A percentile compares a stretch with the other conserved stretches of the same genome.
Conservation (phyloP, 2,113 vertebrate species). For the Gavia stellata region DNA sequence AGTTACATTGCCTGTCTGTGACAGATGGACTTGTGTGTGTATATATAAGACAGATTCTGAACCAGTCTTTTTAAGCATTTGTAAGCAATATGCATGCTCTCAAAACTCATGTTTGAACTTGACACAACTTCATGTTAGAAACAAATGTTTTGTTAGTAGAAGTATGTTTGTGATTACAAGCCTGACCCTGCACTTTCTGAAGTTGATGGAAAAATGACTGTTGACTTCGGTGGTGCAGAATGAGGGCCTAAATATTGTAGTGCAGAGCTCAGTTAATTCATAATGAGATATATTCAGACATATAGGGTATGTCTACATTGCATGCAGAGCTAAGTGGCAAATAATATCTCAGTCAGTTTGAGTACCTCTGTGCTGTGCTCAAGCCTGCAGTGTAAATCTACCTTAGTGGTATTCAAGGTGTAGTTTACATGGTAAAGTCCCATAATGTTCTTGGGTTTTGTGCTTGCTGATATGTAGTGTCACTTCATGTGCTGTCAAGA, state of each 20-base stretch:
- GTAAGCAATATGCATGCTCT: constrained; percentile 43
- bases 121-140: background rate
- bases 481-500: constrained; percentile 43
- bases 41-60: constrained; percentile 57
- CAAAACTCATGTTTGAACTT: constrained; percentile 19
- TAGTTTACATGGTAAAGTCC: background rate
- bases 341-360: background rate
- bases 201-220: background rate
- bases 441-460: background rate
- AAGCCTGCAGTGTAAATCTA: constrained; percentile 23
- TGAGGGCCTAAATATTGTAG: constrained; percentile 3
- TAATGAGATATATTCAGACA: background rate
- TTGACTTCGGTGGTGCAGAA: background rate
- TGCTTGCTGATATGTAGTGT: constrained; percentile 43
- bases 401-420: constrained; percentile 3
- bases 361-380: constrained; percentile 17
- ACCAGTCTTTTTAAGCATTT: constrained; percentile 68
- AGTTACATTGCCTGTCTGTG: constrained; percentile 71
- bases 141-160: background rate
- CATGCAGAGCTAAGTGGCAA: constrained; percentile 10
- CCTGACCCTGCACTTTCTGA: constrained; percentile 12
- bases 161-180: background rate
- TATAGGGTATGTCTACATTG: constrained; percentile 24
- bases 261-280: background rate
- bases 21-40: constrained; percentile 65